These are phyloP conservation scores for Macrophya annulata DNA, from an alignment of 2,888 invertebrate genomes.

Conservation along the genomic window DNA sequence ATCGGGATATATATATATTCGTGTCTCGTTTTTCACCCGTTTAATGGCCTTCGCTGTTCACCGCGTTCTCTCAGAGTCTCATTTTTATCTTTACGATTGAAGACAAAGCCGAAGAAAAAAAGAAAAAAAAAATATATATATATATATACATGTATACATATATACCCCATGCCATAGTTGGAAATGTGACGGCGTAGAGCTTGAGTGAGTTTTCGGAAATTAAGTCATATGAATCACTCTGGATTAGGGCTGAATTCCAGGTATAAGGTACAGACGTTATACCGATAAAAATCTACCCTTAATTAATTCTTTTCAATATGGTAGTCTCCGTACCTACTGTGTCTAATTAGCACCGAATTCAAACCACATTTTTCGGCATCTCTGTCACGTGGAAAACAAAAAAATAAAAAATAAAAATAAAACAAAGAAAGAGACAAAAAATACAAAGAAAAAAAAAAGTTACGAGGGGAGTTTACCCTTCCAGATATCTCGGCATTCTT, in stretches of 20 bases:
- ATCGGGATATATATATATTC: constrained; percentile 17
- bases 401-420: background rate
- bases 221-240: constrained; percentile 4
- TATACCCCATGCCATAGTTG: background rate
- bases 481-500: constrained; percentile 26
- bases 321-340: background rate
- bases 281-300: constrained; percentile 38
- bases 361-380: constrained; percentile 16
- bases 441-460: background rate
- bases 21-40: constrained; percentile 49
- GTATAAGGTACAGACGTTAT: background rate
- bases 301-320: constrained; percentile 17
- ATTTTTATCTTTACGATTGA: constrained; percentile 50
- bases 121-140: background rate
- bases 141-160: background rate
- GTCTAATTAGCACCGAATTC: constrained; percentile 26
- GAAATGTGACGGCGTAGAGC: background rate
- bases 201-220: constrained; percentile 24
- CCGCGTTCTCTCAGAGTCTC: constrained; percentile 10
- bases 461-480: constrained; percentile 4
- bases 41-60: constrained; percentile 28
- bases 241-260: constrained; percentile 27
- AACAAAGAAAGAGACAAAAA: no score
- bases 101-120: background rate
- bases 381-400: background rate